A percentile compares a stretch with the other conserved stretches of the same genome.
phyloP scores from a whole-genome alignment of 2,113 vertebrate genomes.

The Brachypteracias leptosomus region DNA sequence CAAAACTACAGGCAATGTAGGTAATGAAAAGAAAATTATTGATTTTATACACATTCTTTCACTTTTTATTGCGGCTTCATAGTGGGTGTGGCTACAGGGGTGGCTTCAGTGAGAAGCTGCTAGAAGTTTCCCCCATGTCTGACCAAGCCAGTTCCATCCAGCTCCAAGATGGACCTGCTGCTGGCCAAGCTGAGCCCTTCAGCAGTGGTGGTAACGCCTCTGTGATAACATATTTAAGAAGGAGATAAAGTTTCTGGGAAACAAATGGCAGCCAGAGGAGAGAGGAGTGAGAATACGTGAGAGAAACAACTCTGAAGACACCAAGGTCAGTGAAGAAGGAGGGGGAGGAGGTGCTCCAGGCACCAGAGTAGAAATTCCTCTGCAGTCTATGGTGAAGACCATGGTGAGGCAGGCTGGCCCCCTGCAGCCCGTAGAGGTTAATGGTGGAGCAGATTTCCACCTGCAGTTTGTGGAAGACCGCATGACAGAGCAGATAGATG shows the following conservation, averaged over 20 bases:
- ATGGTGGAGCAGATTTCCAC: not conserved
- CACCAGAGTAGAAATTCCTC: not conserved
- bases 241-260: not conserved
- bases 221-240: not conserved
- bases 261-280: not conserved
- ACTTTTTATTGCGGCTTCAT: too few species aligned
- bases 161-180: not conserved
- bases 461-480: not conserved
- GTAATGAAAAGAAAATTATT: not conserved
- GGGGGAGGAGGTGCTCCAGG: not conserved
- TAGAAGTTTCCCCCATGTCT: not conserved
- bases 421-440: not conserved
- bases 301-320: not conserved
- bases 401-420: not conserved
- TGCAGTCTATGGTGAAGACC: not conserved
- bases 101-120: not conserved
- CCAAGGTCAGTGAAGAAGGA: not conserved
- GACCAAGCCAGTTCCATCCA: not conserved
- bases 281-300: not conserved
- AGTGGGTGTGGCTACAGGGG: too few species aligned
- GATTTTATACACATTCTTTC: not conserved
- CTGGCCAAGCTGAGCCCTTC: not conserved
- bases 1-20: not conserved
- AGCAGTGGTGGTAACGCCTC: not conserved
- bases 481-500: not conserved